Evolutionary conservation across 1,140 invertebrate species (phyloP).

Genomic region (Ladona fulva): DNA sequence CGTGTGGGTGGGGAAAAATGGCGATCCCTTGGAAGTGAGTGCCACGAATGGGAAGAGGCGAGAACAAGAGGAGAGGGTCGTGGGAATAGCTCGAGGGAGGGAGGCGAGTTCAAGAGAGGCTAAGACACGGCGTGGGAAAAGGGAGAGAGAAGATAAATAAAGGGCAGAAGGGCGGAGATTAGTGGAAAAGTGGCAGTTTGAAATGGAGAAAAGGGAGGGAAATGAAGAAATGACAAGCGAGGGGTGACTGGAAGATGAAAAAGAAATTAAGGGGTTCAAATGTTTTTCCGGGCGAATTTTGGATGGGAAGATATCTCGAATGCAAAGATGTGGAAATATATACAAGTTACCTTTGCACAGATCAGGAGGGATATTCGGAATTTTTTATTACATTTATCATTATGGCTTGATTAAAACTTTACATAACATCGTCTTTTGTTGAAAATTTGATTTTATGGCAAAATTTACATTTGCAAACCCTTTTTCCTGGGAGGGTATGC

Average conservation of each 20-base stretch:
- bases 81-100: background rate
- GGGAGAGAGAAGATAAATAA: background rate
- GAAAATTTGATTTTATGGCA: no score
- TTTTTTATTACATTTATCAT: no score
- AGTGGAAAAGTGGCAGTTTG: conserved; percentile 2
- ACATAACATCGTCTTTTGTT: no score
- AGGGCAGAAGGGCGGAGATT: background rate
- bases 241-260: background rate
- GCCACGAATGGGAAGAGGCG: background rate
- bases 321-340: no score
- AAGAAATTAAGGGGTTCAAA: background rate
- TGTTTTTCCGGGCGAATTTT: background rate
- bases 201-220: background rate
- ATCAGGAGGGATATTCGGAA: no score
- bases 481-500: no score
- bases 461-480: no score
- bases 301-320: no score
- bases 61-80: background rate
- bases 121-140: background rate
- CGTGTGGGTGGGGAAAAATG: background rate
- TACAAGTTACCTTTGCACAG: no score
- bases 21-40: background rate
- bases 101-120: background rate
- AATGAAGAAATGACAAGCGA: background rate
- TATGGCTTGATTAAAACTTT: no score